Conservation (phyloP, 2,797 vertebrate species). For the Peromyscus attwateri region DNA sequence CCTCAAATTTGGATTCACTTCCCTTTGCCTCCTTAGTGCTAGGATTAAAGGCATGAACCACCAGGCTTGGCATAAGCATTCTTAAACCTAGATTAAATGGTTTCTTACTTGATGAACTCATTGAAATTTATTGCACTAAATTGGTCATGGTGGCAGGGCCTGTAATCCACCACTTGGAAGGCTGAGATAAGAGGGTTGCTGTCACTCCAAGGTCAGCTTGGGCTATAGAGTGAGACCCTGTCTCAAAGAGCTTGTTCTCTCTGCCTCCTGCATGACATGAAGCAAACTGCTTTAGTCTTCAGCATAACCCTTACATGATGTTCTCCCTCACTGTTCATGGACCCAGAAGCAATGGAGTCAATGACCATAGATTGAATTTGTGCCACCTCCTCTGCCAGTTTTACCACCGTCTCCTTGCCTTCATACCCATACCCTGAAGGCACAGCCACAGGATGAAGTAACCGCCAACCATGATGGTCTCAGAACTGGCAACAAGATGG, state of each 20-base stretch:
- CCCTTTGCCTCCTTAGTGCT: not conserved
- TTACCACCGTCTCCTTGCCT: not conserved
- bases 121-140: not conserved
- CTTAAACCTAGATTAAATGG: constrained; percentile 33
- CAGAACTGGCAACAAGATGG: not conserved
- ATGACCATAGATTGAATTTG: not conserved
- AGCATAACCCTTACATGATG: not conserved
- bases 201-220: not conserved
- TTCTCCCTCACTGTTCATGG: not conserved
- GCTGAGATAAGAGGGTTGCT: not conserved
- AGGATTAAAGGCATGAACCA: not conserved
- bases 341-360: not conserved
- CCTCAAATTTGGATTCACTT: not conserved
- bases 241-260: not conserved
- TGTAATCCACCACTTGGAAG: not conserved
- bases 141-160: not conserved
- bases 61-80: not conserved
- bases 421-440: not conserved
- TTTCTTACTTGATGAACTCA: constrained; percentile 37
- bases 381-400: not conserved
- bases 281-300: not conserved
- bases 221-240: not conserved
- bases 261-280: not conserved
- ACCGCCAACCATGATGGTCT: too few relatives aligned
- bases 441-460: not conserved